Percentiles rank a stretch among this genome's conserved stretches.
These are phyloP conservation scores for Dione juno DNA, from an alignment of 2,888 invertebrate genomes.

Conservation along the genomic window DNA sequence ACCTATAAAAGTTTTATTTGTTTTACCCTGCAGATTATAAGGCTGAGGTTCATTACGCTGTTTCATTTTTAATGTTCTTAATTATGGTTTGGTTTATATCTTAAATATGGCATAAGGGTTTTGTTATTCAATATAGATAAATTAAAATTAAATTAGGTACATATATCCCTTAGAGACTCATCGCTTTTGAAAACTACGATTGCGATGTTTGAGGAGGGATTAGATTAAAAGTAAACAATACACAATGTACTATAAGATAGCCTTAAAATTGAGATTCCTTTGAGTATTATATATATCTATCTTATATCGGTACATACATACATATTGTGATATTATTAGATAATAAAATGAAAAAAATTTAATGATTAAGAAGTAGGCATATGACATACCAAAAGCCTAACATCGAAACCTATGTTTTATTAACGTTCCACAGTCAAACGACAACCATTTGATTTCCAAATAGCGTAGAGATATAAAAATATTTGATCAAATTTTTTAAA, in stretches of 20 bases:
- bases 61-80: conserved; percentile 17
- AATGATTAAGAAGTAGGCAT: no score
- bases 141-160: not conserved
- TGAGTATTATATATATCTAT: no score
- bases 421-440: conserved; percentile 39
- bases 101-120: not conserved
- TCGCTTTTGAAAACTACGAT: conserved; percentile 53
- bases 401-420: conserved; percentile 36
- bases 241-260: conserved; percentile 7
- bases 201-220: conserved; percentile 72
- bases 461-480: conserved; percentile 41
- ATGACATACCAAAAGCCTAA: conserved; percentile 9
- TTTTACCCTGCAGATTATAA: conserved; percentile 18
- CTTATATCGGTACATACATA: conserved; percentile 17
- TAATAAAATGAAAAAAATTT: not conserved
- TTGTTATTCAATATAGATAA: not conserved
- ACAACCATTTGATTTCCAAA: conserved; percentile 37
- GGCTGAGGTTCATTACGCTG: conserved; percentile 6
- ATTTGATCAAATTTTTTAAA: conserved; percentile 49
- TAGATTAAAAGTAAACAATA: conserved; percentile 44
- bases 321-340: not conserved
- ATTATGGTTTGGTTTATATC: not conserved
- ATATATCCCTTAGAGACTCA: conserved; percentile 65
- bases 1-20: conserved; percentile 30
- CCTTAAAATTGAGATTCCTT: conserved; percentile 10